phyloP scores from a whole-genome alignment of 2,888 invertebrate species.

The Lathronympha strigana region DNA sequence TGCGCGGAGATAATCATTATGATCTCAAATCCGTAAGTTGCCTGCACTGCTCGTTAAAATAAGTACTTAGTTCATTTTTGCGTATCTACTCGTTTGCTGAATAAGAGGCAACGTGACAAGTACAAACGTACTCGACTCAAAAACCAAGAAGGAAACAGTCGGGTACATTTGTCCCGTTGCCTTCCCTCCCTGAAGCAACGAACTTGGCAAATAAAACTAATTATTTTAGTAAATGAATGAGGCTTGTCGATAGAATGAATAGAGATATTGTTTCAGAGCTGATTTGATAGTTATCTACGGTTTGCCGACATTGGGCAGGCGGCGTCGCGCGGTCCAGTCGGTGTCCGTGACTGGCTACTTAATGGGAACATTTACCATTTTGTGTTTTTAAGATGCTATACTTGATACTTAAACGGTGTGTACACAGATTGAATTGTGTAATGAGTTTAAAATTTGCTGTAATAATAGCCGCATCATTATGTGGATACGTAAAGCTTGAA shows the following conservation, averaged over 20 bases:
- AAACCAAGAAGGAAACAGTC: too few relatives aligned
- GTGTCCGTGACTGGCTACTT: constrained; percentile 2
- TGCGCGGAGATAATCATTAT: constrained; percentile 6
- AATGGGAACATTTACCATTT: constrained; percentile 11
- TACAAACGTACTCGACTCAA: too few relatives aligned
- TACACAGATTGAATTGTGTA: constrained; percentile 14
- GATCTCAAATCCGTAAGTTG: background rate
- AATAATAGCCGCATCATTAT: constrained; percentile 29
- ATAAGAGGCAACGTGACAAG: too few relatives aligned
- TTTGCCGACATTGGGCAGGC: background rate
- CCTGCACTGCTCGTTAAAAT: background rate
- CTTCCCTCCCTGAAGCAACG: too few relatives aligned
- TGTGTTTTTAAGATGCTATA: constrained; percentile 17
- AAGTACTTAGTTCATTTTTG: background rate
- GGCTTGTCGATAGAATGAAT: constrained; percentile 1
- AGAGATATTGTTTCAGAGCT: constrained; percentile 11
- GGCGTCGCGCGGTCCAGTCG: background rate
- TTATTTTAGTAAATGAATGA: background rate
- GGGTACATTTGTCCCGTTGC: too few relatives aligned
- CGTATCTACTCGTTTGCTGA: too few relatives aligned
- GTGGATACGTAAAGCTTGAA: constrained; percentile 28
- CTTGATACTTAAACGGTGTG: constrained; percentile 1
- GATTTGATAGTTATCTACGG: constrained; percentile 12
- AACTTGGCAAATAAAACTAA: constrained; percentile 1
- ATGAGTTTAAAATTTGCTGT: constrained; percentile 38